phyloP scores from a whole-genome alignment of 2,113 vertebrate species.

The Actenoides lindsayi region DNA sequence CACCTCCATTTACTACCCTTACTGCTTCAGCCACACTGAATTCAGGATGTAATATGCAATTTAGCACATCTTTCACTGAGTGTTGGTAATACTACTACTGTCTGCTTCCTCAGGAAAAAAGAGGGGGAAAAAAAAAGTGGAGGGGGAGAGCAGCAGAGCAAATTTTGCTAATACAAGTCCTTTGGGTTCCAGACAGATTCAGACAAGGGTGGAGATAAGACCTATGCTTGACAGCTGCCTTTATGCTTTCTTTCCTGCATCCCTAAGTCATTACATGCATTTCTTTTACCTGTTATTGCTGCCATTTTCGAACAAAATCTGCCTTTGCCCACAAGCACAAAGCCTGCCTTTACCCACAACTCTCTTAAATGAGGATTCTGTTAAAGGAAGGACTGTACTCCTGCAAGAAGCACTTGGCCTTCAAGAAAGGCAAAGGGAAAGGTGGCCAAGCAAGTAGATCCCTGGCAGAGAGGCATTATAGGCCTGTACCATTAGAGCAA shows the following conservation, averaged over 20 bases:
- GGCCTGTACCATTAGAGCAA: background rate
- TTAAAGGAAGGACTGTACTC: background rate
- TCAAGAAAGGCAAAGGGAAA: background rate
- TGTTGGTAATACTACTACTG: background rate
- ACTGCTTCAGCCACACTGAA: background rate
- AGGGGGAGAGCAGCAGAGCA: background rate
- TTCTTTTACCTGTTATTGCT: background rate
- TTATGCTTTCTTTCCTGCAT: background rate
- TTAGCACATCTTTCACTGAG: background rate
- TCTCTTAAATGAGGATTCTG: background rate
- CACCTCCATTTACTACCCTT: background rate
- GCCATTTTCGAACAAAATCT: background rate
- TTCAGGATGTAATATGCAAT: background rate
- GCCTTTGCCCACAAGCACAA: background rate
- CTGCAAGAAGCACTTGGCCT: background rate
- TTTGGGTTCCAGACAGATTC: background rate
- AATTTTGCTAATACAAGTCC: background rate
- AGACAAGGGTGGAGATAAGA: background rate
- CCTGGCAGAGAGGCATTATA: background rate
- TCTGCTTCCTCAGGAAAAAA: background rate
- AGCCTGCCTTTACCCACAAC: background rate
- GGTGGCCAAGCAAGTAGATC: background rate
- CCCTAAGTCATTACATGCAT: background rate
- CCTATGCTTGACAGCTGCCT: background rate
- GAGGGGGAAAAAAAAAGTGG: background rate